These are phyloP conservation scores for Tiliqua scincoides DNA, from an alignment of 2,113 vertebrate genomes.

Conservation along the genomic window DNA sequence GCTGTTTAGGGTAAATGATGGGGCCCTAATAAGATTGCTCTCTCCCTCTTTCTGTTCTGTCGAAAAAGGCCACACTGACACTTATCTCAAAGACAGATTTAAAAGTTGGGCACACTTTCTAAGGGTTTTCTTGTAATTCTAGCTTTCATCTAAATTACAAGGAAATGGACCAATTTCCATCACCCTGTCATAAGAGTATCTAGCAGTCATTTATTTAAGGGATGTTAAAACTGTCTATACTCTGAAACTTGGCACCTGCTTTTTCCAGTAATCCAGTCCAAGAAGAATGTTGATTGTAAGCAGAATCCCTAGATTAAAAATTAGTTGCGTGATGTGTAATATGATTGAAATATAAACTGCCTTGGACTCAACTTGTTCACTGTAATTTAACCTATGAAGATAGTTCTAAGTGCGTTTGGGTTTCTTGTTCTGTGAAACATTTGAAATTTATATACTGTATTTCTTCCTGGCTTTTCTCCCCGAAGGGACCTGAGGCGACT, in stretches of 20 bases:
- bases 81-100: constrained; percentile 19
- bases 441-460: too few relatives aligned
- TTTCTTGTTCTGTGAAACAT: too few relatives aligned
- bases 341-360: too few relatives aligned
- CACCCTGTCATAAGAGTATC: not conserved
- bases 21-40: constrained; percentile 46
- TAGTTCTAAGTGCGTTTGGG: not conserved
- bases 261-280: not conserved
- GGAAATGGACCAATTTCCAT: not conserved
- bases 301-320: not conserved
- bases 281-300: not conserved
- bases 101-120: constrained; percentile 22
- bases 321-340: not conserved
- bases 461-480: too few relatives aligned
- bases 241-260: not conserved
- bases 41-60: constrained; percentile 15
- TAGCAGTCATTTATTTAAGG: not conserved
- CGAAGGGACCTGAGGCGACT: too few relatives aligned
- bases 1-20: constrained; percentile 55
- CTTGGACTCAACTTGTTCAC: too few relatives aligned
- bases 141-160: not conserved
- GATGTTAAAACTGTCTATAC: rapidly evolving
- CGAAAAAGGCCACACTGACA: constrained; percentile 26
- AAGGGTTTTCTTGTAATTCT: not conserved
- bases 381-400: not conserved